Conservation (phyloP, 2,888 invertebrate genomes). For the Agriopis aurantiaria region DNA sequence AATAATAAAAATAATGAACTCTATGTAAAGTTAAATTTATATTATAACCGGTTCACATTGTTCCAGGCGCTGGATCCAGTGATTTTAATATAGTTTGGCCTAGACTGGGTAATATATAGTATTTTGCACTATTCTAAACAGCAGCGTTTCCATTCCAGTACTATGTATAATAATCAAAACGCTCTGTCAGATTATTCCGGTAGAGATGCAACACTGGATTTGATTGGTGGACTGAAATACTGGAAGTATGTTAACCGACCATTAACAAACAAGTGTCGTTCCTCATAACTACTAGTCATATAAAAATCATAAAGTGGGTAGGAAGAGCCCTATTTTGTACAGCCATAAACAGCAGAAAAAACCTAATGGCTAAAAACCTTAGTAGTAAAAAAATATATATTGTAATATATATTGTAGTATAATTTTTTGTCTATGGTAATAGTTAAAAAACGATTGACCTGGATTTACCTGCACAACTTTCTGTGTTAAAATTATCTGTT, state of each 20-base stretch:
- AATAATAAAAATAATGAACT: background rate
- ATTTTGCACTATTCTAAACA: background rate
- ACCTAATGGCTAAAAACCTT: no score
- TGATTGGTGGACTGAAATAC: background rate
- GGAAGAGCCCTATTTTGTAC: background rate
- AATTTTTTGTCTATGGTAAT: no score
- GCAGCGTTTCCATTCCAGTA: background rate
- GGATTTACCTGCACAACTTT: background rate
- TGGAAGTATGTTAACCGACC: background rate
- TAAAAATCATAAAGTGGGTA: background rate
- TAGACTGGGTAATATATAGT: background rate
- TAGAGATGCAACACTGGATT: background rate
- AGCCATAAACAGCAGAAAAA: background rate
- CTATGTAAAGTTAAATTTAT: background rate
- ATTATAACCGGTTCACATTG: background rate
- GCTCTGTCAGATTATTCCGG: background rate
- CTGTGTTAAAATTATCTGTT: background rate
- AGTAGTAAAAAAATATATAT: no score
- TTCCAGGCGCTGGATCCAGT: background rate
- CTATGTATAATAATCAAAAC: background rate
- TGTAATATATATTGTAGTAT: background rate
- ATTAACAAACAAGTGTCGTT: slow-evolving; percentile 5
- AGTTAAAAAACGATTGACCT: background rate
- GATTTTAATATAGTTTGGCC: background rate
- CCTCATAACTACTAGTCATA: slow-evolving; percentile 28